Evolutionary conservation across 2,888 invertebrate species (phyloP), one percentile per base, ranked within the genome.

Genomic region (Chaitophorus viminalis): DNA sequence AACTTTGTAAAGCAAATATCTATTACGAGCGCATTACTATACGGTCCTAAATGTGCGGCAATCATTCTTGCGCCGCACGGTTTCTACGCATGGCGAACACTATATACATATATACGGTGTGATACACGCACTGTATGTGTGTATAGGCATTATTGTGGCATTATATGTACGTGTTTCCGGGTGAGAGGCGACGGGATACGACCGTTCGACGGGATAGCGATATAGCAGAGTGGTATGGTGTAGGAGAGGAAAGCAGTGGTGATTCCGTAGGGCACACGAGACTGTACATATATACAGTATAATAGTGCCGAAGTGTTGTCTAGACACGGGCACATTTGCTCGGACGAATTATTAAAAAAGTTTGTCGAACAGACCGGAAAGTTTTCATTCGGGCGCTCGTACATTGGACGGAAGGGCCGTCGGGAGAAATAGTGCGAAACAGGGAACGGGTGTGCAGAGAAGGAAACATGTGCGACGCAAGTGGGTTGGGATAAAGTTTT

Each of bases 261-360:
- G 25, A 25, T 31, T 65, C n/a, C 31, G 74, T 36, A 36, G 8
- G 52, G 31, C 17, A 4, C 31, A 18, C 18, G 29, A 29, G 29
- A 39, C 70, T 31, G 46, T 65, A 36, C 18, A 36, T n/a, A n/a
- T n/a, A n/a, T n/a, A n/a, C n/a, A n/a, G n/a, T n/a, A n/a, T n/a
- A n/a, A n/a, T n/a, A n/a, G n/a, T n/a, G n/a, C 52, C 3, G 6
- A 25, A 54, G 75, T 65, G 83, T 83, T 76, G 84, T 85, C 84
- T 85, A 85, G 84, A 85, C 84, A 11, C 52, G 46, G 65, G n/a
- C 46, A 68, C 84, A 77, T 85, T 85, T 68, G 84, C 52, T 77
- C 68, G 68, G 52, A 85, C 84, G 84, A 85, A 85, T 85, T 85
- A 85, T 85, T 85, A 85, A 85, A 85, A 85, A 85, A 85, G 84